Evolutionary conservation across 2,888 invertebrate species (phyloP).

Genomic region (Epiblema foenella): DNA sequence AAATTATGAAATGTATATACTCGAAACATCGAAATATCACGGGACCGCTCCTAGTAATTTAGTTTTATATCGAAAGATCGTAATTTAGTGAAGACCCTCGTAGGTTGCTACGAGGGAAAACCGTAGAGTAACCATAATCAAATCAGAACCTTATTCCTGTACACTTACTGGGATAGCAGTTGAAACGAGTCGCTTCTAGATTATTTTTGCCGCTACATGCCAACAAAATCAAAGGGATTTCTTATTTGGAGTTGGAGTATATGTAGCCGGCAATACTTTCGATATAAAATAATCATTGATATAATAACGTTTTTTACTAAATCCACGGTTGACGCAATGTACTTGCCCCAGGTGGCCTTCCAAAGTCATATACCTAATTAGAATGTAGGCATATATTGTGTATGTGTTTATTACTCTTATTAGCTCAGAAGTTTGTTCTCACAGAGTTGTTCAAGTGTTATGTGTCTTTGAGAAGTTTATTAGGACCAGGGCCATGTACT

Average conservation of each 20-base stretch:
- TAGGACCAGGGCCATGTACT: conserved; percentile 9
- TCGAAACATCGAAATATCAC: not conserved
- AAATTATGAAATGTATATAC: no score
- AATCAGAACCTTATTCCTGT: not conserved
- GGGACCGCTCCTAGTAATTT: not conserved
- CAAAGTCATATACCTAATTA: conserved; percentile 13
- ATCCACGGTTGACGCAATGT: not conserved
- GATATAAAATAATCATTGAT: not conserved
- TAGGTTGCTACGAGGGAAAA: not conserved
- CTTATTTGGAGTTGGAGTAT: no score
- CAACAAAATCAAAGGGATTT: not conserved
- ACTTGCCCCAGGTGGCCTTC: not conserved
- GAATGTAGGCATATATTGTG: not conserved
- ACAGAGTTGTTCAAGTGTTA: conserved; percentile 12
- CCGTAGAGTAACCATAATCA: conserved; percentile 5
- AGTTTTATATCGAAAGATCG: not conserved
- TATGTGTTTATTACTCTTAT: not conserved
- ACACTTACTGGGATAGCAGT: conserved; percentile 2
- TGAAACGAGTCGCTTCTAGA: not conserved
- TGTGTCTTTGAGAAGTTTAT: conserved; percentile 39
- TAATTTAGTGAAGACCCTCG: not conserved
- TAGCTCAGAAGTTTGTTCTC: conserved; percentile 17
- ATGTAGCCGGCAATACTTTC: no score
- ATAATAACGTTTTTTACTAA: not conserved
- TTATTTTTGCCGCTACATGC: not conserved